These are phyloP conservation scores for Dipodomys ordii DNA, from an alignment of 2,113 vertebrate genomes.

Conservation along the genomic window DNA sequence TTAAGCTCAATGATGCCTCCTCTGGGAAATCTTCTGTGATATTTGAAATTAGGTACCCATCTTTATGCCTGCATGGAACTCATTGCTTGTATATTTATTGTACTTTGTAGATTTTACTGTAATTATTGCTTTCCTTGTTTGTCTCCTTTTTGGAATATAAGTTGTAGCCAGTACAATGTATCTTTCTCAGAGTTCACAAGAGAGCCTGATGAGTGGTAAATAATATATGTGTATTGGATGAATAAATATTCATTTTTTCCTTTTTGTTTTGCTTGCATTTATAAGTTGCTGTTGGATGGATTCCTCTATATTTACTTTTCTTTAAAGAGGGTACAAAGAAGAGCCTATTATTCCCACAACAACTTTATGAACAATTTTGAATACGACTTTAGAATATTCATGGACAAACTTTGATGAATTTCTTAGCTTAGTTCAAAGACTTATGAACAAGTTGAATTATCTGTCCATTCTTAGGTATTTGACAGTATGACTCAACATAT, in stretches of 20 bases:
- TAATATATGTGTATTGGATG: background rate
- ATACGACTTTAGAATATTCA: constrained; percentile 25
- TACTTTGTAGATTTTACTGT: constrained; percentile 53
- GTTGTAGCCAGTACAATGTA: background rate
- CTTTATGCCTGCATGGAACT: background rate
- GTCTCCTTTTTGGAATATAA: constrained; percentile 36
- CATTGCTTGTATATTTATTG: background rate
- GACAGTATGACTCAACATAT: background rate
- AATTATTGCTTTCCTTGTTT: constrained; percentile 36
- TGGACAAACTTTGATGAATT: constrained; percentile 33
- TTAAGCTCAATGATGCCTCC: background rate
- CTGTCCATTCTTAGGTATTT: background rate
- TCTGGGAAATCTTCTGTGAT: background rate
- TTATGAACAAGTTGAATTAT: constrained; percentile 13
- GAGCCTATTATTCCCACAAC: background rate
- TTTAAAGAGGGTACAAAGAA: background rate
- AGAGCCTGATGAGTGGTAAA: constrained; percentile 36
- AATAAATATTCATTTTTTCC: background rate
- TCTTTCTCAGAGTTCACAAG: constrained; percentile 10
- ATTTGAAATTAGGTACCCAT: constrained; percentile 48
- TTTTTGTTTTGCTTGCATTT: constrained; percentile 50
- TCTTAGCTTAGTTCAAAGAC: constrained; percentile 39
- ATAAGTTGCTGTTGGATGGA: constrained; percentile 33
- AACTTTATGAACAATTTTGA: constrained; percentile 44
- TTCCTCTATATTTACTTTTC: constrained; percentile 49